Percentiles rank a stretch among this genome's conserved stretches.
Evolutionary conservation across 2,888 invertebrate species (phyloP).

Genomic region (Microctonus brassicae): DNA sequence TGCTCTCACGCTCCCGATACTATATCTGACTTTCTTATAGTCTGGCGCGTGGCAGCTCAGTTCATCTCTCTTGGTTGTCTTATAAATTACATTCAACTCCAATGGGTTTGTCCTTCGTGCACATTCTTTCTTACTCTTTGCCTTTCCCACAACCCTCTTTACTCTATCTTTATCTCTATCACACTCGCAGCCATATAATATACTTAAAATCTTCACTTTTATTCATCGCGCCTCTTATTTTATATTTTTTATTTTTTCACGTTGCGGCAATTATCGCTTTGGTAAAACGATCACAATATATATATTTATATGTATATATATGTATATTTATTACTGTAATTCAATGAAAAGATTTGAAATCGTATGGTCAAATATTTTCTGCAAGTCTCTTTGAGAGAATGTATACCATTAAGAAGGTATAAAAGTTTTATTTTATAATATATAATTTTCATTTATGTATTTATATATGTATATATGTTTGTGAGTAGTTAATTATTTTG

Average conservation of each 20-base stretch:
- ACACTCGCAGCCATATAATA: background rate
- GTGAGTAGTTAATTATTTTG: too few species aligned
- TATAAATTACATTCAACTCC: slow-evolving; percentile 49
- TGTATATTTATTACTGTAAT: background rate
- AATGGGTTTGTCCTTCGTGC: slow-evolving; percentile 51
- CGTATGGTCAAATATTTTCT: background rate
- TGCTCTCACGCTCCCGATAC: slow-evolving; percentile 42
- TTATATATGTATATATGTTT: background rate
- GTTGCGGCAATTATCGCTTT: slow-evolving; percentile 20
- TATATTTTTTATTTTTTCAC: slow-evolving; percentile 14
- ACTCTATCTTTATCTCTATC: background rate
- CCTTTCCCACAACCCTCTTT: slow-evolving; percentile 3
- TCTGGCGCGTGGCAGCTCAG: slow-evolving; percentile 49
- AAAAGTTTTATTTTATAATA: background rate
- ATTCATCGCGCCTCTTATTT: background rate
- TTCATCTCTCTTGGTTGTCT: slow-evolving; percentile 41
- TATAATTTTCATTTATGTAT: background rate
- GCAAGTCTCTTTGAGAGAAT: background rate
- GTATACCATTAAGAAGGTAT: background rate
- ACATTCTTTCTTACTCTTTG: slow-evolving; percentile 22
- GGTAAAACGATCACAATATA: slow-evolving; percentile 19
- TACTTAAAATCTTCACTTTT: slow-evolving; percentile 7
- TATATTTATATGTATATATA: background rate
- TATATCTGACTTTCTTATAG: slow-evolving; percentile 32
- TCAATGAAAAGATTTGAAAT: slow-evolving; percentile 6